Evolutionary conservation across 2,797 vertebrate species (phyloP).

Genomic region (Lacerta bilineata): DNA sequence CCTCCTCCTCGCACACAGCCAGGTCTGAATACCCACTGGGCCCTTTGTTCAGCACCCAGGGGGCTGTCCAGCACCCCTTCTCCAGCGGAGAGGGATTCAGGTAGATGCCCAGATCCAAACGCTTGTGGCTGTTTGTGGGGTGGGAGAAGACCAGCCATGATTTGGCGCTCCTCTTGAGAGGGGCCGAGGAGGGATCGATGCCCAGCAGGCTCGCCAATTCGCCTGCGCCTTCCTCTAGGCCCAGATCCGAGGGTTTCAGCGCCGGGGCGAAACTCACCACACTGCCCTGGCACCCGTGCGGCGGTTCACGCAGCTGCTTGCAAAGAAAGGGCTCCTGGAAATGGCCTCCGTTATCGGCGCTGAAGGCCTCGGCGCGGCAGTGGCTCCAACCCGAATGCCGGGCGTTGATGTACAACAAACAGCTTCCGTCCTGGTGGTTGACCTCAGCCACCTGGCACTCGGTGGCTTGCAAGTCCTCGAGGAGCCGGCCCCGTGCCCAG

Average conservation of each 20-base stretch:
- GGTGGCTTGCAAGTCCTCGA: conserved; percentile 67
- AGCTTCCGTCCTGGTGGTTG: conserved; percentile 52
- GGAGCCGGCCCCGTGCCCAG: conserved; percentile 81
- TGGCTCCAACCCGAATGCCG: conserved; percentile 72
- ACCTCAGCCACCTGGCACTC: conserved; percentile 93
- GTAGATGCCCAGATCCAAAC: conserved; percentile 88
- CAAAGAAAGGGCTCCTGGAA: conserved; percentile 80
- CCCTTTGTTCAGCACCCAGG: conserved; percentile 86
- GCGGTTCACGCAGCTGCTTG: conserved; percentile 80
- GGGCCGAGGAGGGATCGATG: rapidly evolving
- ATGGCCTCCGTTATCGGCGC: conserved; percentile 76
- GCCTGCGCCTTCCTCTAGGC: conserved; percentile 49
- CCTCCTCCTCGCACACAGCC: conserved; percentile 76
- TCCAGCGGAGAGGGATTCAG: conserved; percentile 86
- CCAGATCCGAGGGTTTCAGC: rapidly evolving
- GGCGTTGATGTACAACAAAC: conserved; percentile 89
- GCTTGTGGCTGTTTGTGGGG: conserved; percentile 79
- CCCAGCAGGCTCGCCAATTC: background rate
- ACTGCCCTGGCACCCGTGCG: conserved; percentile 90
- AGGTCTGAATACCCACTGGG: conserved; percentile 94
- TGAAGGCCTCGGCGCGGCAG: conserved; percentile 86
- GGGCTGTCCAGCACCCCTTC: conserved; percentile 79
- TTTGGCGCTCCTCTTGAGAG: background rate
- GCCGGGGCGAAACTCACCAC: conserved; percentile 84
- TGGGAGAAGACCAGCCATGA: conserved; percentile 93